A percentile compares a stretch with the other conserved stretches of the same genome.
Evolutionary conservation across 2,113 vertebrate genomes (phyloP).

Genomic region (Oreotrochilus melanogaster): DNA sequence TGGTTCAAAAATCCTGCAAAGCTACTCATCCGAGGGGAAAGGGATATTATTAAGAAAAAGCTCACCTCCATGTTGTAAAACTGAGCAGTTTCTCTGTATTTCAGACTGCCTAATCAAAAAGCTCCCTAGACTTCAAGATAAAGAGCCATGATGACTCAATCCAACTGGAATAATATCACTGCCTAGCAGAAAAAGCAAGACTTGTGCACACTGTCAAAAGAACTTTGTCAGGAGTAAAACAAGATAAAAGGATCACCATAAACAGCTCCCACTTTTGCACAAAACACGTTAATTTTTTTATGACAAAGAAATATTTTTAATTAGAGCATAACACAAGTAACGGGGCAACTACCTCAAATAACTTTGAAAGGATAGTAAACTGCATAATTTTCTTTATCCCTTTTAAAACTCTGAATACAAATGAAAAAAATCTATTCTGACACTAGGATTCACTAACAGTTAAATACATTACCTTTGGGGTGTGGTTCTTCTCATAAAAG

Average conservation of each 20-base stretch:
- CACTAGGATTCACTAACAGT: constrained; percentile 27
- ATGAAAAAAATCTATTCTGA: not conserved
- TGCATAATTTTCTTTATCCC: not conserved
- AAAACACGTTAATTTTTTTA: not conserved
- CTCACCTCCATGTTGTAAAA: not conserved
- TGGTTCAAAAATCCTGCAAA: not conserved
- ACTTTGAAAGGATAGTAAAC: not conserved
- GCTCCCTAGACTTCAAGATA: not conserved
- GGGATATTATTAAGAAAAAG: not conserved
- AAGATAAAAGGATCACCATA: not conserved
- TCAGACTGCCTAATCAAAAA: not conserved
- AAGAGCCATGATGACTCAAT: not conserved
- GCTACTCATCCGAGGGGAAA: not conserved
- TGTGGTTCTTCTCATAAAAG: constrained; percentile 36
- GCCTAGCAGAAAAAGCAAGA: not conserved
- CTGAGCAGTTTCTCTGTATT: not conserved
- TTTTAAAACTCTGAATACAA: not conserved
- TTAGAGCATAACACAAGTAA: not conserved
- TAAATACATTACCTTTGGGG: constrained; percentile 50
- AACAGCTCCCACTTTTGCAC: not conserved
- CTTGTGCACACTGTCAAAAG: not conserved
- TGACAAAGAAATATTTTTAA: not conserved
- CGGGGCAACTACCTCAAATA: not conserved
- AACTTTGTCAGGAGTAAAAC: not conserved
- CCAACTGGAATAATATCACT: not conserved